These are phyloP conservation scores for Euplexia lucipara DNA, from an alignment of 2,888 invertebrate species.

Conservation along the genomic window DNA sequence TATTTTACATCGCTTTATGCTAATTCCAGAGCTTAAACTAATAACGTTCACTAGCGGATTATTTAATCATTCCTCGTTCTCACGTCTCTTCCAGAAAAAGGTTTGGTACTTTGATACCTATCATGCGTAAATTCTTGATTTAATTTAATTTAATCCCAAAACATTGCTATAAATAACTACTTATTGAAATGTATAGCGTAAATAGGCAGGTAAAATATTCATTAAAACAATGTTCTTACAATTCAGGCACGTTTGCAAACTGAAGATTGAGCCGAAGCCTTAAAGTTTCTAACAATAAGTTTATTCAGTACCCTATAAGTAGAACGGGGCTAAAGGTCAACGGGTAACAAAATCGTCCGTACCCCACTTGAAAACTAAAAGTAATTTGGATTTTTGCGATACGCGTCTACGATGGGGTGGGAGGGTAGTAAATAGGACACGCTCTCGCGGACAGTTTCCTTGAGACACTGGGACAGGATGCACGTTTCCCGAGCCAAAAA, in stretches of 20 bases:
- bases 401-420: slow-evolving; percentile 50
- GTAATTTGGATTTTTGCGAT: slow-evolving; percentile 65
- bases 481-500: slow-evolving; percentile 47
- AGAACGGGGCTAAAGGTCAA: slow-evolving; percentile 58
- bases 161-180: too few relatives aligned
- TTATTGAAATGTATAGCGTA: neutral
- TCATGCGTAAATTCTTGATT: neutral
- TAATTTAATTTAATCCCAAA: too few relatives aligned
- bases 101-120: neutral
- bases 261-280: slow-evolving; percentile 46
- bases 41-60: slow-evolving; percentile 19
- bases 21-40: slow-evolving; percentile 2
- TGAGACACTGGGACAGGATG: slow-evolving; percentile 35
- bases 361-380: slow-evolving; percentile 63
- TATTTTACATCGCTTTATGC: slow-evolving; percentile 9
- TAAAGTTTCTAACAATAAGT: slow-evolving; percentile 61
- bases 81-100: slow-evolving; percentile 1
- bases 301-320: slow-evolving; percentile 56
- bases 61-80: slow-evolving; percentile 14
- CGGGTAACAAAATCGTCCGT: slow-evolving; percentile 51
- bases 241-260: slow-evolving; percentile 50
- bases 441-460: slow-evolving; percentile 44
- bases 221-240: slow-evolving; percentile 39
- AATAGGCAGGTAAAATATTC: slow-evolving; percentile 12
- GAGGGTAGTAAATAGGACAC: slow-evolving; percentile 56